Percentiles rank a stretch among this genome's conserved stretches.
Conservation (phyloP, 1,140 invertebrate genomes). For the Aphelenchoides avenae region DNA sequence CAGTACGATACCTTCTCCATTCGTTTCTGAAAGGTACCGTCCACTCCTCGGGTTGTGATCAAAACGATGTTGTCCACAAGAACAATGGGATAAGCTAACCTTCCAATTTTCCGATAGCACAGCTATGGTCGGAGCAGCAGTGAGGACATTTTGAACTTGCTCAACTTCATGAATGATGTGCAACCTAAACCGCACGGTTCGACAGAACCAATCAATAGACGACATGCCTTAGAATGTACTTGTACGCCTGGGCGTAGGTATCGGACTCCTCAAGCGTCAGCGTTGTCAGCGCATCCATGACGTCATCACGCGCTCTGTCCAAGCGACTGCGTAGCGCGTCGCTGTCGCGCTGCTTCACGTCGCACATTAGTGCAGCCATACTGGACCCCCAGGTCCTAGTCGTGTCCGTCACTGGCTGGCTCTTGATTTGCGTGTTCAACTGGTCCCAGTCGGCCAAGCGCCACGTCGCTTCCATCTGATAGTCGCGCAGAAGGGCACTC, state of each 20-base stretch:
- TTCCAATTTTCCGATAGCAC: too few relatives aligned
- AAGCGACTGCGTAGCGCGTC: background rate
- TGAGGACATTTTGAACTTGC: too few relatives aligned
- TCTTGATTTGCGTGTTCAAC: slow-evolving; percentile 7
- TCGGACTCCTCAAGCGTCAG: slow-evolving; percentile 7
- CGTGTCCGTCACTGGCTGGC: background rate
- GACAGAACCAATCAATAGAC: too few relatives aligned
- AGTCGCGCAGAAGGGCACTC: background rate
- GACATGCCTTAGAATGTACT: slow-evolving; percentile 8
- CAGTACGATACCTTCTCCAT: too few relatives aligned
- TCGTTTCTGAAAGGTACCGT: too few relatives aligned
- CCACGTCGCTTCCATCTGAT: slow-evolving; percentile 5
- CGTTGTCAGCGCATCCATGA: background rate
- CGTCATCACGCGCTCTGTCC: background rate
- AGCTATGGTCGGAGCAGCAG: too few relatives aligned
- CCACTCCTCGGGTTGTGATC: too few relatives aligned
- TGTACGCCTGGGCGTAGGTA: slow-evolving; percentile 7
- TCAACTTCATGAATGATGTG: too few relatives aligned
- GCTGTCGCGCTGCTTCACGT: background rate
- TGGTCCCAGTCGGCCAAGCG: slow-evolving; percentile 11
- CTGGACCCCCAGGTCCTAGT: slow-evolving; percentile 2
- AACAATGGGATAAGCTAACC: too few relatives aligned
- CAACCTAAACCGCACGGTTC: too few relatives aligned
- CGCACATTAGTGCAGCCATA: background rate
- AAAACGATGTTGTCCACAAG: too few relatives aligned